Conservation (phyloP, 2,888 invertebrate species). For the Melipona beecheii region DNA sequence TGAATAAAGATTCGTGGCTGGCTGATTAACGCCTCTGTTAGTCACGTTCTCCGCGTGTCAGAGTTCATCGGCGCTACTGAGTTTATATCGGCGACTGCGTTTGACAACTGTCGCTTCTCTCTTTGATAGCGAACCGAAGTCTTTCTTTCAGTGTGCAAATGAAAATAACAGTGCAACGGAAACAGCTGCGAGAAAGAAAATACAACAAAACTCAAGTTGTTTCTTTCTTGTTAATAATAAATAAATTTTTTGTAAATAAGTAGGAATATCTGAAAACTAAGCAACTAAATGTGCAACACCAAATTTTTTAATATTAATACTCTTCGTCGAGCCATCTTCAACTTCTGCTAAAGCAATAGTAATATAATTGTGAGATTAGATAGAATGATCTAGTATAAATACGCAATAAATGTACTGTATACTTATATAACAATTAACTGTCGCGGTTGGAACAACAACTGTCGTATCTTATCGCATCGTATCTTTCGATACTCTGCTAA, state of each 20-base stretch:
- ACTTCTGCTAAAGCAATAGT: too few species aligned
- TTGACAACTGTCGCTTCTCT: slow-evolving; percentile 31
- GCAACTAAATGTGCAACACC: background rate
- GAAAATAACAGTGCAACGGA: background rate
- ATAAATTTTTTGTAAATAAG: background rate
- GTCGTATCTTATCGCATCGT: background rate
- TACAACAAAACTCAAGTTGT: background rate
- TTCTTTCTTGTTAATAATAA: background rate
- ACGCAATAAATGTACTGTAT: background rate
- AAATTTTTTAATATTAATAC: background rate
- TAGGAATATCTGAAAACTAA: background rate
- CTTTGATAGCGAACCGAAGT: slow-evolving; percentile 15
- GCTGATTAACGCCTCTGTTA: slow-evolving; percentile 63
- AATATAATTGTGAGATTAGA: background rate
- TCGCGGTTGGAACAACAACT: background rate
- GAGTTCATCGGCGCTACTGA: slow-evolving; percentile 56
- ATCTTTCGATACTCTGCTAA: background rate
- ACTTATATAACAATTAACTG: background rate
- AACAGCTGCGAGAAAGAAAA: background rate
- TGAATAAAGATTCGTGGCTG: slow-evolving; percentile 67
- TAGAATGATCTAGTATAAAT: background rate
- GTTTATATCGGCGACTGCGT: slow-evolving; percentile 42
- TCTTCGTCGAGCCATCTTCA: background rate
- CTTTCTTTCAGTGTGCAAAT: slow-evolving; percentile 1
- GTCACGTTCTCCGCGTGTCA: slow-evolving; percentile 51